These are phyloP conservation scores for Malurus alboscapulatus DNA, from an alignment of 2,113 vertebrate genomes.

Conservation along the genomic window DNA sequence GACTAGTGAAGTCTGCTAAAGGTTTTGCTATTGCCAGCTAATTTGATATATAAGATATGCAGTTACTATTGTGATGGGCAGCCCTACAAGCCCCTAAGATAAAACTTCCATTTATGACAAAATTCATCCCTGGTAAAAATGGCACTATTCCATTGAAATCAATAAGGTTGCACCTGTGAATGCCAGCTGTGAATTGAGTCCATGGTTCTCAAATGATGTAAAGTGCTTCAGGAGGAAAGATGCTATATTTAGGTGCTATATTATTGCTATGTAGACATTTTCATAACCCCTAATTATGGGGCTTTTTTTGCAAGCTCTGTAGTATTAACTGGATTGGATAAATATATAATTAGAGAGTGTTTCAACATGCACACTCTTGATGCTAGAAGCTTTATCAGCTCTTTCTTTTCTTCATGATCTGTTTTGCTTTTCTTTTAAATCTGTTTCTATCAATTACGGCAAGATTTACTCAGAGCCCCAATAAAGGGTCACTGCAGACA, in stretches of 20 bases:
- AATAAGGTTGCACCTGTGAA: conserved; percentile 60
- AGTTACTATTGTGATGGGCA: neutral
- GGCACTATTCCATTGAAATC: conserved; percentile 30
- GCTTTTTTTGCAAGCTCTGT: conserved; percentile 68
- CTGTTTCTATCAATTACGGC: conserved; percentile 61
- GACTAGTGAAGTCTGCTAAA: neutral
- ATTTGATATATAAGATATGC: neutral
- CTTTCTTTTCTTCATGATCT: conserved; percentile 68
- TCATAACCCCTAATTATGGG: conserved; percentile 71
- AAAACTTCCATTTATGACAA: conserved; percentile 4
- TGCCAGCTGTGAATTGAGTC: conserved; percentile 60
- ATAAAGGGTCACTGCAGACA: conserved; percentile 40
- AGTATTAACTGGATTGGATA: conserved; percentile 72
- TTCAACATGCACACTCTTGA: conserved; percentile 71
- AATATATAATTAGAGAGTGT: conserved; percentile 73
- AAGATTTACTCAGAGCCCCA: conserved; percentile 52
- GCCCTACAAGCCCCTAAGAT: neutral
- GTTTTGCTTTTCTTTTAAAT: conserved; percentile 66
- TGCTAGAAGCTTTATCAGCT: conserved; percentile 70
- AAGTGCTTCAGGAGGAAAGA: conserved; percentile 68
- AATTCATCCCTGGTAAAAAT: conserved; percentile 26
- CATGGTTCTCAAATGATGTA: conserved; percentile 52
- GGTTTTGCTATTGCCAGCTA: neutral
- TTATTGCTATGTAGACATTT: conserved; percentile 72
- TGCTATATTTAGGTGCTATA: conserved; percentile 69